Evolutionary conservation across 2,797 vertebrate species (phyloP), one percentile per base, ranked within the genome.

Genomic region (Phylloscopus collybita): DNA sequence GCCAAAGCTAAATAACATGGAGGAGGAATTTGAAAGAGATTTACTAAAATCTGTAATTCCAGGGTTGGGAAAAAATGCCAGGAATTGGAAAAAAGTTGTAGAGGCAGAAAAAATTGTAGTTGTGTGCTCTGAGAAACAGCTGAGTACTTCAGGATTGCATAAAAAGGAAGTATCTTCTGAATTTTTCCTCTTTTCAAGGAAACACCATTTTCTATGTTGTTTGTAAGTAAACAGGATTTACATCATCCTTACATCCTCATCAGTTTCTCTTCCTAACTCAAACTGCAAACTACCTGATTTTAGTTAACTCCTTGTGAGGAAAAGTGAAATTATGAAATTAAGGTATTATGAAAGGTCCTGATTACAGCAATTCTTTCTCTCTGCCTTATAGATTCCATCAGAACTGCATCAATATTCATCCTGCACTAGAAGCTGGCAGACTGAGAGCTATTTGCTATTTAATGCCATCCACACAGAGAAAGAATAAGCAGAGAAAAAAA

Each of bases 1-100:
- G 61, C 73, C 73, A 95, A 88, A 88, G 59, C 23, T 57, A 89
- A 90, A 64, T 42, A 81, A 79, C 61, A 72, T 13, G 62, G 42
- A 56, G 67, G 73, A 88, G 50, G 80, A 88, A 60, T 6, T 86
- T 45, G 65, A 76, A 92, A 89, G 60, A 47, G 22, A 56, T 84
- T 70, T 89, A 51, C 54, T 81, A 47, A 70, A 91, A 88, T 72
- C 45, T 86, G 17, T 93, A 84, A 85, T 90, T 94, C 93, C 84
- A 75, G 13, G 15, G 27, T 59, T 84, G 44, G 62, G 47, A 86
- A 75, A 84, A 87, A 88, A 75, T 70, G 47, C 29, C 30, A 73
- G 70, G 45, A 85, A 71, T 29, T 56, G 40, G 29, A 42, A 84
- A 92, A 80, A 90, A 72, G 23, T 29, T 81, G 57, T 30, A 71